A percentile compares a stretch with the other conserved stretches of the same genome.
phyloP scores from a whole-genome alignment of 2,113 vertebrate genomes.

The Mormoops blainvillei region DNA sequence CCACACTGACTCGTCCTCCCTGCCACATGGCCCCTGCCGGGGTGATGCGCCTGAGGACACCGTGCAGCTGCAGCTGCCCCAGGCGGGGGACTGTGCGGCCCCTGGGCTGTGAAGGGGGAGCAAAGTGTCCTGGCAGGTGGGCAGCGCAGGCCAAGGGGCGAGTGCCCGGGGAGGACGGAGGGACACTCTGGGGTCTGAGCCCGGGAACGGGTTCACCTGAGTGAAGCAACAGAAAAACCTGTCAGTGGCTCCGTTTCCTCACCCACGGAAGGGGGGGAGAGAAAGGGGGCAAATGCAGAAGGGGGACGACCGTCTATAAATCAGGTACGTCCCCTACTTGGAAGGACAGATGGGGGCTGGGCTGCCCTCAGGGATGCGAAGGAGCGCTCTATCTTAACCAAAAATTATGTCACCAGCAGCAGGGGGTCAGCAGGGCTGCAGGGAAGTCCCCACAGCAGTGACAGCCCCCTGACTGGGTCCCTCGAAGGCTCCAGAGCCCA shows the following conservation, averaged over 20 bases:
- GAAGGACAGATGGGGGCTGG: not conserved
- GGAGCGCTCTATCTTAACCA: not conserved
- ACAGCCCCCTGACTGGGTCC: not conserved
- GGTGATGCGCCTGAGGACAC: accelerated
- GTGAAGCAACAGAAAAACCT: no score
- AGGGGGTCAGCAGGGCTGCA: not conserved
- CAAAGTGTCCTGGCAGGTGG: accelerated
- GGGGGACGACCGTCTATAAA: not conserved
- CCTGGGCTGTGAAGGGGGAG: accelerated
- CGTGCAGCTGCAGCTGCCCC: not conserved
- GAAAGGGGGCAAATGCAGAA: not conserved
- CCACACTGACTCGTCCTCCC: accelerated
- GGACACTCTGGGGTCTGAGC: not conserved
- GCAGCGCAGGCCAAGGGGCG: accelerated
- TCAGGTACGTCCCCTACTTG: not conserved
- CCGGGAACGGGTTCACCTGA: not conserved
- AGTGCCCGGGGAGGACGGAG: not conserved
- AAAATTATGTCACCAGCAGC: no score
- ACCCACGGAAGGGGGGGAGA: not conserved
- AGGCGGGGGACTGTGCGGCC: accelerated
- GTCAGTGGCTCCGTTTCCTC: not conserved
- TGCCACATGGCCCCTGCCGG: accelerated
- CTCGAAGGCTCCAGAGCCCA: no score
- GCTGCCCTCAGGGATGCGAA: not conserved
- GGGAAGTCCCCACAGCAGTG: accelerated